Evolutionary conservation across 2,888 invertebrate species (phyloP).

Genomic region (Yponomeuta evonymella): DNA sequence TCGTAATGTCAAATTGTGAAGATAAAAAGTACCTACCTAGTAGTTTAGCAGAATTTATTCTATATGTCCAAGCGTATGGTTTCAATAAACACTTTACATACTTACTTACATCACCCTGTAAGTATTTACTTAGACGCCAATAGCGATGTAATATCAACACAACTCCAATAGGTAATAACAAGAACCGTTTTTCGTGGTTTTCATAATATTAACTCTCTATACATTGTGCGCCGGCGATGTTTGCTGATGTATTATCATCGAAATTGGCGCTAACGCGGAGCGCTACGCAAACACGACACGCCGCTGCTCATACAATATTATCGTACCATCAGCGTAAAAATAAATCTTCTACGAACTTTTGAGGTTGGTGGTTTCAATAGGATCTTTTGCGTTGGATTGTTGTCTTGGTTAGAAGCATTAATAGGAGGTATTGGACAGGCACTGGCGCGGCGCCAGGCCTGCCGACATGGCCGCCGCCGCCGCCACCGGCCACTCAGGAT

Average conservation of each 20-base stretch:
- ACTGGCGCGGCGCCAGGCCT: slow-evolving; percentile 41
- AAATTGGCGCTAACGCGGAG: slow-evolving; percentile 32
- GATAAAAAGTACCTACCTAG: no score
- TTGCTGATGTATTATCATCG: slow-evolving; percentile 32
- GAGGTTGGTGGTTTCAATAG: not conserved
- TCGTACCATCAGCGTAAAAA: not conserved
- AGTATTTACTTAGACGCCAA: no score
- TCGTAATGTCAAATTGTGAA: no score
- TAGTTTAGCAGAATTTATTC: no score
- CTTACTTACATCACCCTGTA: no score
- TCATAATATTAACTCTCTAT: slow-evolving; percentile 31
- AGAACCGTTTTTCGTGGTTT: not conserved
- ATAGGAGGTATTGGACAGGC: slow-evolving; percentile 52
- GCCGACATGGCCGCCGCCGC: slow-evolving; percentile 15
- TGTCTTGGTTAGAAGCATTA: slow-evolving; percentile 36
- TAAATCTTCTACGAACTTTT: not conserved
- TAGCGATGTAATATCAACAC: no score
- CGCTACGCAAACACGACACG: slow-evolving; percentile 11
- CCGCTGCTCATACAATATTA: slow-evolving; percentile 11
- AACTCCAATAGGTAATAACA: no score
- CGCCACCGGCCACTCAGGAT: not conserved
- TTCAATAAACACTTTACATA: no score
- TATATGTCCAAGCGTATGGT: no score
- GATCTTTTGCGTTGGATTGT: not conserved
- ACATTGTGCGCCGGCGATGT: slow-evolving; percentile 26